A percentile compares a stretch with the other conserved stretches of the same genome.
These are phyloP conservation scores for Taenioides sp. DNA, from an alignment of 2,797 vertebrate genomes.

Conservation along the genomic window DNA sequence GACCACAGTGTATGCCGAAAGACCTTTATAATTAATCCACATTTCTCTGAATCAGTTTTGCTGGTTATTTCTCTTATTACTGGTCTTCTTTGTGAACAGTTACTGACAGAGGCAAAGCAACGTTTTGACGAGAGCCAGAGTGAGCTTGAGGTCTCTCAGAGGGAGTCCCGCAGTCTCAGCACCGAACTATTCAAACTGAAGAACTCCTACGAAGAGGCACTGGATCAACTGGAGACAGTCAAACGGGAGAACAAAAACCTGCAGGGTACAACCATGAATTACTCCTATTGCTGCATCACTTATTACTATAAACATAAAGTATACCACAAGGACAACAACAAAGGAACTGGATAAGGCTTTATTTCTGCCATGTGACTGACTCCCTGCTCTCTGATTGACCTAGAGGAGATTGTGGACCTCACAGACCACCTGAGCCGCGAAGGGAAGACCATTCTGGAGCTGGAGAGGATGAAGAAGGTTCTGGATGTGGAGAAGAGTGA, in stretches of 20 bases:
- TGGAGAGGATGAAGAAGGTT: slow-evolving; percentile 88
- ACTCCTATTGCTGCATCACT: background rate
- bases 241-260: slow-evolving; percentile 93
- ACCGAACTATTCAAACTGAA: slow-evolving; percentile 92
- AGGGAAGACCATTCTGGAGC: slow-evolving; percentile 89
- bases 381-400: background rate
- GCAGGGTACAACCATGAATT: slow-evolving; percentile 79
- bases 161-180: slow-evolving; percentile 86
- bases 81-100: slow-evolving; percentile 40
- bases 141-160: slow-evolving; percentile 87
- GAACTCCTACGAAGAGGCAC: slow-evolving; percentile 88
- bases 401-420: slow-evolving; percentile 91
- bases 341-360: background rate
- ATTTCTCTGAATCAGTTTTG: background rate
- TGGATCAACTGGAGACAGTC: slow-evolving; percentile 89
- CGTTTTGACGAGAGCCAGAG: slow-evolving; percentile 86
- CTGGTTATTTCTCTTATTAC: background rate
- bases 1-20: background rate
- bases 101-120: slow-evolving; percentile 86
- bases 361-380: background rate
- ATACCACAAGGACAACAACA: background rate
- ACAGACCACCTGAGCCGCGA: slow-evolving; percentile 86
- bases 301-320: background rate
- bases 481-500: slow-evolving; percentile 87
- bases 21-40: background rate